Evolutionary conservation across 2,888 invertebrate genomes (phyloP), one percentile per base, ranked within the genome.

Genomic region (Bombylius discolor): DNA sequence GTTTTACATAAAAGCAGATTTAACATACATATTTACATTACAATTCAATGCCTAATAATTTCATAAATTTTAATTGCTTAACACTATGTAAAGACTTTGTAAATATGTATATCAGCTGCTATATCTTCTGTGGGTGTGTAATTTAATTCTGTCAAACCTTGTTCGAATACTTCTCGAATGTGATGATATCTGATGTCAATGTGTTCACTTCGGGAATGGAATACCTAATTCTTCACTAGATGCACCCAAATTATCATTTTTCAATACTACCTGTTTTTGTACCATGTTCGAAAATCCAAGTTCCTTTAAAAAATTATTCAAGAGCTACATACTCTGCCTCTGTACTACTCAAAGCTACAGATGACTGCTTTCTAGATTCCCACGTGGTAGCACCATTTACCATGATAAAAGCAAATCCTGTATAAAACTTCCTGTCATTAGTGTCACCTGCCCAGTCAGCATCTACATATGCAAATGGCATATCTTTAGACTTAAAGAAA

Each of bases 311-410:
- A 47, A 11, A 11, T 31, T 47, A 3, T 76, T 56, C 82, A 84
- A 79, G 84, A 84, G 3, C 68, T 77, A 56, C 85, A 85, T 66
- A 82, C 83, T 47, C 47, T 9, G 47, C 14, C 47, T 47, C 47
- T 5, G 23, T 47, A 4, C 5, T 47, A 23, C 14, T 14, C 5
- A 47, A 23, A 5, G 47, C 47, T 5, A 47, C 47, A 4, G 23
- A 23, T 31, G 3, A 5, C 14, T 47, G 47, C 47, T 47, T 47
- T 5, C 6, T 47, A 1, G 47, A 47, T 23, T 14, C 31, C 47
- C 14, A 47, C 5, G 14, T 23, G 14, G 14, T 47, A 8, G 47
- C 6, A 31, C 32, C 51, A 32, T 33, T 33, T 31, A 6, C 32
- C 23, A 51, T 32, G 32, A 45, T 12, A 2, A 23, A 7, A 12